These are phyloP conservation scores for Vidua macroura DNA, from an alignment of 2,113 vertebrate genomes.

Conservation along the genomic window DNA sequence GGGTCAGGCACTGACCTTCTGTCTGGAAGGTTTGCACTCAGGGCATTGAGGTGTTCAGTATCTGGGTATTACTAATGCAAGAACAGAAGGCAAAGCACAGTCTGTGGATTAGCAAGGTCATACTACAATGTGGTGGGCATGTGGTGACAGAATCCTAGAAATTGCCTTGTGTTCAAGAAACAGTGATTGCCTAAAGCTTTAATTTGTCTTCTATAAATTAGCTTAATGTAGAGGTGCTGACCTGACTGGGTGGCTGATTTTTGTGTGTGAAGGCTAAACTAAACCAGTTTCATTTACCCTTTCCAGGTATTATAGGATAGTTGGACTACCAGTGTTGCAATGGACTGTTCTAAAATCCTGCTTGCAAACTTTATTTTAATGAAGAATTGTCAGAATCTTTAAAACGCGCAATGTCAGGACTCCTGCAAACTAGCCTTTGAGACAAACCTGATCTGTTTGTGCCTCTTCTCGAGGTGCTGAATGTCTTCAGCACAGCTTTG, in stretches of 20 bases:
- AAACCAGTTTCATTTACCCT: not conserved
- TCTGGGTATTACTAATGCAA: not conserved
- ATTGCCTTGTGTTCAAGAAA: not conserved
- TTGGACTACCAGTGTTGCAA: not conserved
- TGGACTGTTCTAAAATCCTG: not conserved
- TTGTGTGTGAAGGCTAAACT: not conserved
- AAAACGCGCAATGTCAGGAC: not conserved
- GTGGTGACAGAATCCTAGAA: not conserved
- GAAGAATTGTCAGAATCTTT: not conserved
- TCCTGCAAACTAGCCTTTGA: not conserved
- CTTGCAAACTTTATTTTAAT: not conserved
- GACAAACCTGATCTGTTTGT: not conserved
- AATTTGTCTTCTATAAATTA: not conserved
- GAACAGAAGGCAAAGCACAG: not conserved
- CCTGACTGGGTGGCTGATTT: not conserved
- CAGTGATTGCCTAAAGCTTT: not conserved
- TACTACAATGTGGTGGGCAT: not conserved
- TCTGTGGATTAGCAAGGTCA: not conserved
- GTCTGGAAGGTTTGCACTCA: not conserved
- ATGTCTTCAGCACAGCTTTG: not conserved
- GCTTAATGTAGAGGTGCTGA: not conserved
- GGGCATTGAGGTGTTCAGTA: not conserved
- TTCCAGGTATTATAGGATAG: not conserved
- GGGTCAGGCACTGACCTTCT: not conserved
- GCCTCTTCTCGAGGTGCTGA: not conserved